Percentiles rank a stretch among this genome's conserved stretches.
These are phyloP conservation scores for Microctonus hyperodae DNA, from an alignment of 2,888 invertebrate species.

Conservation along the genomic window DNA sequence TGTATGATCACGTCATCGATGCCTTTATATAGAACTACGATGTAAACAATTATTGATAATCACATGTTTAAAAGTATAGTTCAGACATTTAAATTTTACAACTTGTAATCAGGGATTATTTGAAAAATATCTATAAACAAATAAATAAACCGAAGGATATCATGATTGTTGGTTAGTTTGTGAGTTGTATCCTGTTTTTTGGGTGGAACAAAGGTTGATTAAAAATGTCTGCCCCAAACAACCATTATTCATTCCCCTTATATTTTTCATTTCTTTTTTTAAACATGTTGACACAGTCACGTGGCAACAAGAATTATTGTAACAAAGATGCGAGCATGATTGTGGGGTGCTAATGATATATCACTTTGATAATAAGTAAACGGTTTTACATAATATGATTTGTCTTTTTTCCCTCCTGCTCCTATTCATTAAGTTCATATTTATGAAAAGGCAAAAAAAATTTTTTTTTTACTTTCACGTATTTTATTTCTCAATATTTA, in stretches of 20 bases:
- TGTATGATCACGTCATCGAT: conserved; percentile 21
- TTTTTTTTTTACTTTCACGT: not conserved
- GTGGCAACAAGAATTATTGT: conserved; percentile 28
- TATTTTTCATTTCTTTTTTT: not conserved
- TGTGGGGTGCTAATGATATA: conserved; percentile 23
- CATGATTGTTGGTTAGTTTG: too few species aligned
- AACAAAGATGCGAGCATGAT: conserved; percentile 22
- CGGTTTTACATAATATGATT: conserved; percentile 23
- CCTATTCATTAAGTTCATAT: not conserved
- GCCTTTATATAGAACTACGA: not conserved
- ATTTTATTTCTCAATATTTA: not conserved
- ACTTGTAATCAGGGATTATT: too few species aligned
- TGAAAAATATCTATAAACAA: too few species aligned
- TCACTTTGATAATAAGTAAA: conserved; percentile 20
- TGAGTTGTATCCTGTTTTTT: too few species aligned
- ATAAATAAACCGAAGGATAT: too few species aligned
- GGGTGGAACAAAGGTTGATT: conserved; percentile 27
- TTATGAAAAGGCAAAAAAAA: not conserved
- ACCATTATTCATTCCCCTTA: conserved; percentile 14
- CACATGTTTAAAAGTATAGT: too few species aligned
- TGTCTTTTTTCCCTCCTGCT: not conserved
- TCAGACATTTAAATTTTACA: too few species aligned
- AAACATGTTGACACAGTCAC: conserved; percentile 9
- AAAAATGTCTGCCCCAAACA: conserved; percentile 16
- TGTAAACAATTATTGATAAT: not conserved